Evolutionary conservation across 2,888 invertebrate species (phyloP).

Genomic region (Leptarthrus brevirostris): DNA sequence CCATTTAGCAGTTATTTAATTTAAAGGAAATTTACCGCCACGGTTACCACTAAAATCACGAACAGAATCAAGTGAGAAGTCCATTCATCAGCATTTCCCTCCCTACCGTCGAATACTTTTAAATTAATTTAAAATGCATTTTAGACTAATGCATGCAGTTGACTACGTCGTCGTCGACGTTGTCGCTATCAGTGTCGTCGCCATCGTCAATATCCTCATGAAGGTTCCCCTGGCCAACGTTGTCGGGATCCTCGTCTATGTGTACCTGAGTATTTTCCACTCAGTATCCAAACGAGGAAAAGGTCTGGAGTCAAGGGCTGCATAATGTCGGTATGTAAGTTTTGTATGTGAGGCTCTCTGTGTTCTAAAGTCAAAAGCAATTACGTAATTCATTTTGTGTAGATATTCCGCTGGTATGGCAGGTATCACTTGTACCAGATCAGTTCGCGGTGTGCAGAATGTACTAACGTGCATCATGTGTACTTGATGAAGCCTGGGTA

Average conservation of each 20-base stretch:
- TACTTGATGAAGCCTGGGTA: too few species aligned
- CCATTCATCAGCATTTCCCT: too few species aligned
- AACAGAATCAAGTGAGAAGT: too few species aligned
- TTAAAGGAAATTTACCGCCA: too few species aligned
- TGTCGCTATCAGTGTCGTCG: not conserved
- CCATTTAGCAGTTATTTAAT: too few species aligned
- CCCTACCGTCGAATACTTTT: not conserved
- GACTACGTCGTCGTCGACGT: not conserved
- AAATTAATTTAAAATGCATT: constrained; percentile 1
- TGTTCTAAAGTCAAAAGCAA: constrained; percentile 39
- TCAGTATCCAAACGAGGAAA: not conserved
- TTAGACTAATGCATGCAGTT: not conserved
- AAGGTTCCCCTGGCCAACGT: too few species aligned
- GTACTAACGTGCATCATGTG: too few species aligned
- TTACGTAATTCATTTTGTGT: constrained; percentile 26
- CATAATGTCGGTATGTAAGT: not conserved
- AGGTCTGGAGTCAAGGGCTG: constrained; percentile 3
- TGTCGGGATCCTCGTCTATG: not conserved
- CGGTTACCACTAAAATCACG: too few species aligned
- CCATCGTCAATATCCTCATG: not conserved
- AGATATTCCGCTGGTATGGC: not conserved
- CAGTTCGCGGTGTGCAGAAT: not conserved
- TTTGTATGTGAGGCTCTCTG: not conserved
- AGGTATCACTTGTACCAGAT: not conserved
- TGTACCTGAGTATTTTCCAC: not conserved